Evolutionary conservation across 2,113 vertebrate species (phyloP).

Genomic region (Columba livia): DNA sequence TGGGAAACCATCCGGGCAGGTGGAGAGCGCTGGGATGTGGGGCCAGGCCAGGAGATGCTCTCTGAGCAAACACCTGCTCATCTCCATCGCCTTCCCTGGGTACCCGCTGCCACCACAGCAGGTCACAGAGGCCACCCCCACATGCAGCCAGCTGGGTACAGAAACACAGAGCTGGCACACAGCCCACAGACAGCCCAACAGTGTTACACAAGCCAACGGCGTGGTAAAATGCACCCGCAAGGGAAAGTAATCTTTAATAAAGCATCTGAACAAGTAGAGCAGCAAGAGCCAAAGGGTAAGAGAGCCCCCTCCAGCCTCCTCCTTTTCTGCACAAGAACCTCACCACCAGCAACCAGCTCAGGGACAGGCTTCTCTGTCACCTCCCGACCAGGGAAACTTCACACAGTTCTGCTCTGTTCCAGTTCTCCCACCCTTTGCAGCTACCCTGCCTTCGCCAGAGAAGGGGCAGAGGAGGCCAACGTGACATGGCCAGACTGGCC

Average conservation of each 20-base stretch:
- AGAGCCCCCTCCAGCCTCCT: not conserved
- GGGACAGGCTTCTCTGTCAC: not conserved
- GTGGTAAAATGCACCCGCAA: not conserved
- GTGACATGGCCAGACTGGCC: not conserved
- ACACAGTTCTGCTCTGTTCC: not conserved
- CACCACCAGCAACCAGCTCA: not conserved
- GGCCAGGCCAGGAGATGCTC: not conserved
- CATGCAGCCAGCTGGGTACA: not conserved
- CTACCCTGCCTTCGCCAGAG: not conserved
- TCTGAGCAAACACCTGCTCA: not conserved
- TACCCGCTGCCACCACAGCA: not conserved
- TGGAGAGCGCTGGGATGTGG: not conserved
- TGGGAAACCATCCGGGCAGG: not conserved
- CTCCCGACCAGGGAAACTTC: not conserved
- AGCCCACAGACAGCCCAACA: rapidly evolving
- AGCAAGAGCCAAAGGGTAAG: not conserved
- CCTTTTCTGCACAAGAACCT: not conserved
- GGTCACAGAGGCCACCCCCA: not conserved
- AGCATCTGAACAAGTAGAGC: not conserved
- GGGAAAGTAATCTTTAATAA: not conserved
- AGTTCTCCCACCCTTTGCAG: not conserved
- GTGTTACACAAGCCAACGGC: rapidly evolving
- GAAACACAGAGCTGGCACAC: not conserved
- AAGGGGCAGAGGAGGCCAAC: not conserved
- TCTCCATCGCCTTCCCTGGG: not conserved